These are phyloP conservation scores for Gymnopithys bicolor DNA, from an alignment of 2,797 vertebrate species.

Conservation along the genomic window DNA sequence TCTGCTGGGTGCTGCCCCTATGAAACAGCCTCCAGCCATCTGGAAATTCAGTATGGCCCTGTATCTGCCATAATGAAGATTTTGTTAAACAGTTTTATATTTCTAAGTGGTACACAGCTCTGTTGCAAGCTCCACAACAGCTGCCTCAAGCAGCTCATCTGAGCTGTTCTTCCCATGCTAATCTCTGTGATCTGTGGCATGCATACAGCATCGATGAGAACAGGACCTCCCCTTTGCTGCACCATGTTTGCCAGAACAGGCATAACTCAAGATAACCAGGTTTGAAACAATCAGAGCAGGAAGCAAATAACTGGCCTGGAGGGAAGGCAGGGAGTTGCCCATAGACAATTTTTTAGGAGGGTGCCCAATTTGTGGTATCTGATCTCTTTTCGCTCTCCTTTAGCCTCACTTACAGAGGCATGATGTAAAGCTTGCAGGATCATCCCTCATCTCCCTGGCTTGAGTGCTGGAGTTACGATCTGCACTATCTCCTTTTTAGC, in stretches of 20 bases:
- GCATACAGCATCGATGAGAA: not conserved
- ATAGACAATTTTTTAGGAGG: not conserved
- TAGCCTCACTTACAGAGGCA: not conserved
- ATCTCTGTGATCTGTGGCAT: constrained; percentile 53
- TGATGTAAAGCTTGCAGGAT: not conserved
- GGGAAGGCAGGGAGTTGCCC: constrained; percentile 40
- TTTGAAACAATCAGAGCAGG: constrained; percentile 55
- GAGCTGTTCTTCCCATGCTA: constrained; percentile 23
- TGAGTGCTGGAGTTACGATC: not conserved
- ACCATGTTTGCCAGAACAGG: constrained; percentile 50
- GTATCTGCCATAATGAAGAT: not conserved
- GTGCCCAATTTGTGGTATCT: not conserved
- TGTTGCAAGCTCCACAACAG: not conserved
- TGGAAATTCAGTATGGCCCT: not conserved
- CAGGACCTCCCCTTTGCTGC: constrained; percentile 23
- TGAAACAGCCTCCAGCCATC: not conserved
- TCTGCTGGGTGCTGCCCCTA: not conserved
- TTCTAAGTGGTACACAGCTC: not conserved
- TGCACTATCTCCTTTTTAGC: not conserved
- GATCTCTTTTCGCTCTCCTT: not conserved
- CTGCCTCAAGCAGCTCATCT: constrained; percentile 13
- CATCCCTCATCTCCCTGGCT: not conserved
- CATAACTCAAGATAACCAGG: constrained; percentile 29
- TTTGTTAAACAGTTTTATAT: not conserved
- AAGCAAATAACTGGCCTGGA: constrained; percentile 46